Evolutionary conservation across 2,113 vertebrate species (phyloP).

Genomic region (Crypturellus undulatus): DNA sequence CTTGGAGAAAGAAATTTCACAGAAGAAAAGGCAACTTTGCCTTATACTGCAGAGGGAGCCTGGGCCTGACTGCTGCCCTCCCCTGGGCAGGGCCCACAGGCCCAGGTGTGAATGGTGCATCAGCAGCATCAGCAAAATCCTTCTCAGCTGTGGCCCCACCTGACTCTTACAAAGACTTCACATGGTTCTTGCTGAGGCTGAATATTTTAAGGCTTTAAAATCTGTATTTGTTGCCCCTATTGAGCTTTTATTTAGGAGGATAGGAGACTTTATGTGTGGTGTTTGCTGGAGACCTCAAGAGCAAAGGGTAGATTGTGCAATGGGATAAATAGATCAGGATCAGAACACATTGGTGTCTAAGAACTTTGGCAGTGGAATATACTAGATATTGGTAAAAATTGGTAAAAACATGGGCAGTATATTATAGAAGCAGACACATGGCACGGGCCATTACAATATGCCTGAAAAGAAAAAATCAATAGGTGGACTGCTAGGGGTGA

Average conservation of each 20-base stretch:
- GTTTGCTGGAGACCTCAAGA: not conserved
- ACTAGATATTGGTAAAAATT: not conserved
- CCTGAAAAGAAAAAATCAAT: not conserved
- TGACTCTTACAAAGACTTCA: not conserved
- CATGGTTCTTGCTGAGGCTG: not conserved
- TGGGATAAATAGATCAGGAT: not conserved
- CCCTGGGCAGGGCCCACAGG: accelerated
- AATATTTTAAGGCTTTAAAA: not conserved
- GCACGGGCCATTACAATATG: not conserved
- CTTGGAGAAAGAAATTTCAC: accelerated
- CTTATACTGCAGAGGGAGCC: accelerated
- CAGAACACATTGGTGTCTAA: not conserved
- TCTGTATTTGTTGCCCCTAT: not conserved
- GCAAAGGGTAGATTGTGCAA: not conserved
- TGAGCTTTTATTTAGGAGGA: not conserved
- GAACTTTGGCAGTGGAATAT: not conserved
- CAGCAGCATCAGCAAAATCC: not conserved
- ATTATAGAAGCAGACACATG: not conserved
- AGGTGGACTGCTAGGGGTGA: not conserved
- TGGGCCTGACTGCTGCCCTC: too few species aligned
- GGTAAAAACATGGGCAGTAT: not conserved
- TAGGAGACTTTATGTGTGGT: not conserved
- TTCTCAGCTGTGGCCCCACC: not conserved
- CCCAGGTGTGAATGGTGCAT: accelerated
- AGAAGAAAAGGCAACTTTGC: accelerated